These are phyloP conservation scores for Rhombomys opimus DNA, from an alignment of 2,113 vertebrate species.

Conservation along the genomic window DNA sequence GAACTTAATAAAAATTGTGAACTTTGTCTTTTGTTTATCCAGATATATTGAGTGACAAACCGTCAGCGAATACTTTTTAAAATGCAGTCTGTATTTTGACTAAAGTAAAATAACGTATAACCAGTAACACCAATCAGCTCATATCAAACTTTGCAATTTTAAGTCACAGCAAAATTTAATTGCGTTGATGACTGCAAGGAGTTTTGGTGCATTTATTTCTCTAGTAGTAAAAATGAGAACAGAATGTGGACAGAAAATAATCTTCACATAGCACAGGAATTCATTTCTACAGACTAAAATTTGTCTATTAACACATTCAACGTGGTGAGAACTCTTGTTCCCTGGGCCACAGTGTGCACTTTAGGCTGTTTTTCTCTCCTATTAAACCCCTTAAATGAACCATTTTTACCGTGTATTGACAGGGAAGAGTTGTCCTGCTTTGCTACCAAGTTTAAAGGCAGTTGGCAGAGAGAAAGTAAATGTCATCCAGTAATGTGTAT, in stretches of 20 bases:
- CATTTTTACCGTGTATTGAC: conserved; percentile 12
- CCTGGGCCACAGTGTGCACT: neutral
- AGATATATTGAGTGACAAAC: neutral
- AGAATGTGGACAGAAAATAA: neutral
- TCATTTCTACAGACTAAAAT: neutral
- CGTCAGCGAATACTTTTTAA: neutral
- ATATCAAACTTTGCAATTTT: conserved; percentile 17
- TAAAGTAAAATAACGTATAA: neutral
- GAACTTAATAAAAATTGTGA: neutral
- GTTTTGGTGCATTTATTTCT: neutral
- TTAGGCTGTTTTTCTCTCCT: neutral
- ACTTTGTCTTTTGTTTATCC: neutral
- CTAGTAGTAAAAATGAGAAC: conserved; percentile 35
- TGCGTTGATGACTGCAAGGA: neutral
- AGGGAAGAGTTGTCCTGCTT: conserved; percentile 42
- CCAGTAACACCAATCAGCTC: neutral
- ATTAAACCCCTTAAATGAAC: conserved; percentile 27
- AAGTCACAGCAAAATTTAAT: neutral
- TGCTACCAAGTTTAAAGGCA: conserved; percentile 53
- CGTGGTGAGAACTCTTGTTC: neutral
- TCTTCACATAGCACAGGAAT: neutral
- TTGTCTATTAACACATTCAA: neutral
- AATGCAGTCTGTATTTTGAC: neutral
- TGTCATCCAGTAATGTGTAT: conserved; percentile 56
- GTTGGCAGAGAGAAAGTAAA: conserved; percentile 66